A percentile compares a stretch with the other conserved stretches of the same genome.
These are phyloP conservation scores for Pherbina coryleti DNA, from an alignment of 2,888 invertebrate genomes.

Conservation along the genomic window DNA sequence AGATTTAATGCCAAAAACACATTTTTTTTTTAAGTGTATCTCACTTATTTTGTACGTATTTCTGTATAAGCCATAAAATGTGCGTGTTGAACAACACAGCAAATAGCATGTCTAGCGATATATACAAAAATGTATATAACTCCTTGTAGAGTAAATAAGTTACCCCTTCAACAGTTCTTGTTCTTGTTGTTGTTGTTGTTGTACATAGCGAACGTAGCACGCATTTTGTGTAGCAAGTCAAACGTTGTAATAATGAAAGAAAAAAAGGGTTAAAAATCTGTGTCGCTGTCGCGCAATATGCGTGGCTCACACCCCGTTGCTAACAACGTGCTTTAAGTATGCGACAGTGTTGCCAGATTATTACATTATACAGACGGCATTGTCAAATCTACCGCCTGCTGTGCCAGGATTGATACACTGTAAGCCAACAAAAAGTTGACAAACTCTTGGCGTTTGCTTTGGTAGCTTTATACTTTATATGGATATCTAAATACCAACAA, in stretches of 20 bases:
- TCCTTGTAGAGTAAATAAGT: not conserved
- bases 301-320: slow-evolving; percentile 14
- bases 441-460: not conserved
- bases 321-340: not conserved
- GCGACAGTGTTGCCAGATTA: slow-evolving; percentile 26
- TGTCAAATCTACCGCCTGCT: not conserved
- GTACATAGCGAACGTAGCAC: not conserved
- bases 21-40: not conserved
- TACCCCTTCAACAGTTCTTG: not conserved
- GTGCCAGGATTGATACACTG: not conserved
- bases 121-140: not conserved
- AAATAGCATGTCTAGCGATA: not conserved
- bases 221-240: not conserved
- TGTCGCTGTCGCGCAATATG: slow-evolving; percentile 18
- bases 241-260: not conserved
- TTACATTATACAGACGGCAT: not conserved
- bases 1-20: not conserved
- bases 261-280: slow-evolving; percentile 35
- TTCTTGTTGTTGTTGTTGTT: not conserved
- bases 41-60: not conserved
- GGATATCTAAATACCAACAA: not conserved
- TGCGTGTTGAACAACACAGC: not conserved
- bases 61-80: not conserved
- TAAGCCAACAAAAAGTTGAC: not conserved
- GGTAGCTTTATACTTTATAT: not conserved